phyloP scores from a whole-genome alignment of 2,888 invertebrate species.

The Glyphotaelius pellucidus region DNA sequence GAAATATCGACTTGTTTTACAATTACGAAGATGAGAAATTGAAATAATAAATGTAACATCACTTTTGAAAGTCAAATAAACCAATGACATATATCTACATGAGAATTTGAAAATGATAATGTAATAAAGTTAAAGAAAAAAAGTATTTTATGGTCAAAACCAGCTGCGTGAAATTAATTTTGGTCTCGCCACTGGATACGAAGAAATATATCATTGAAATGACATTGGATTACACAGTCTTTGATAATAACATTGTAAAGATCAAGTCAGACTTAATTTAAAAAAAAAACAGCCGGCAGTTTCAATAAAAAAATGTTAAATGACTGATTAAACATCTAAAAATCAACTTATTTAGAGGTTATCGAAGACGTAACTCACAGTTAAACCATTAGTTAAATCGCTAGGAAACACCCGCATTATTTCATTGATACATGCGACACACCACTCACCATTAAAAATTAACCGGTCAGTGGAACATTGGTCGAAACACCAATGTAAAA shows the following conservation, averaged over 20 bases:
- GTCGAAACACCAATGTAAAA: slow-evolving; percentile 45
- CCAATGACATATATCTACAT: not conserved
- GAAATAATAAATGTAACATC: not conserved
- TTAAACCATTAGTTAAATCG: not conserved
- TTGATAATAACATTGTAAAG: not conserved
- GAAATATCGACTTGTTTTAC: not conserved
- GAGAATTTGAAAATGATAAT: not conserved
- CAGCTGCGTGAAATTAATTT: not conserved
- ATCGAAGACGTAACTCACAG: not conserved
- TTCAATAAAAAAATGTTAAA: not conserved
- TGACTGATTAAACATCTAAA: not conserved
- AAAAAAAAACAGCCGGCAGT: not conserved
- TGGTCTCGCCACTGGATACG: not conserved
- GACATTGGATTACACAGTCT: not conserved
- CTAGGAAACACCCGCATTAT: not conserved
- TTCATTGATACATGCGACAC: not conserved
- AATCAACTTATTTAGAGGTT: not conserved
- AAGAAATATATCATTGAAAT: not conserved
- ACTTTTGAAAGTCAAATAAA: not conserved
- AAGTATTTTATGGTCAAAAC: not conserved
- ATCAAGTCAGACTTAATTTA: not conserved
- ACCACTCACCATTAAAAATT: not conserved
- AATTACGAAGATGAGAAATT: not conserved
- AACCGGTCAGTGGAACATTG: not conserved
- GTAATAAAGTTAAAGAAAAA: not conserved